phyloP scores from a whole-genome alignment of 1,140 invertebrate species.

The Zaprionus ornatus region DNA sequence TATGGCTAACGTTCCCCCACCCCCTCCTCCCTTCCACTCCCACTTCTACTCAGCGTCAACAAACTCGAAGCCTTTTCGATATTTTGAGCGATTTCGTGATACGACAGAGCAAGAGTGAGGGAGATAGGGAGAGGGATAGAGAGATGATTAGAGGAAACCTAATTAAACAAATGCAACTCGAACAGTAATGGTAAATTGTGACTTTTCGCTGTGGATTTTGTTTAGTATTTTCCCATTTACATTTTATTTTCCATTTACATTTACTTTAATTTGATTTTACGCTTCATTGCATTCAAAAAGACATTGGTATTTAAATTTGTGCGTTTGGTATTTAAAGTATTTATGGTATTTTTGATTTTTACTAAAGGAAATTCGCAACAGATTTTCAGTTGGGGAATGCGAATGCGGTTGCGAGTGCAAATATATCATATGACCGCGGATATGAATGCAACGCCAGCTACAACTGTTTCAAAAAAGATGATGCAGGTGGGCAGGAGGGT shows the following conservation, averaged over 20 bases:
- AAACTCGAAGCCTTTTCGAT: constrained; percentile 27
- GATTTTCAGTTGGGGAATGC: not conserved
- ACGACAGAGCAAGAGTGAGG: not conserved
- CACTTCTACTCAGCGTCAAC: not conserved
- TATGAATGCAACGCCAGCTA: not conserved
- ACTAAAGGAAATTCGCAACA: not conserved
- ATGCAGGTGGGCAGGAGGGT: too few relatives aligned
- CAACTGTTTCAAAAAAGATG: not conserved
- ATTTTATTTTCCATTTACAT: not conserved
- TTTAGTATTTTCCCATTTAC: not conserved
- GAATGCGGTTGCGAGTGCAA: constrained; percentile 15
- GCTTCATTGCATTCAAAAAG: not conserved
- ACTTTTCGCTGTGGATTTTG: constrained; percentile 1
- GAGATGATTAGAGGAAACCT: constrained; percentile 64
- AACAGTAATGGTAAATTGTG: constrained; percentile 4
- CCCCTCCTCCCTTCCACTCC: not conserved
- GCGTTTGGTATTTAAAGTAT: constrained; percentile 6
- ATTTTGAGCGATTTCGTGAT: constrained; percentile 16
- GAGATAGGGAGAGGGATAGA: not conserved
- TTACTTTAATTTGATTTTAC: not conserved
- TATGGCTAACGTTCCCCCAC: constrained; percentile 55
- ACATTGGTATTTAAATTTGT: constrained; percentile 10
- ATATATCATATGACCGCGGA: constrained; percentile 29
- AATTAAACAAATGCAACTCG: constrained; percentile 49
- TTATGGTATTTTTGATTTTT: constrained; percentile 3